Conservation (phyloP, 2,888 invertebrate genomes). For the Embidobia sp. region DNA sequence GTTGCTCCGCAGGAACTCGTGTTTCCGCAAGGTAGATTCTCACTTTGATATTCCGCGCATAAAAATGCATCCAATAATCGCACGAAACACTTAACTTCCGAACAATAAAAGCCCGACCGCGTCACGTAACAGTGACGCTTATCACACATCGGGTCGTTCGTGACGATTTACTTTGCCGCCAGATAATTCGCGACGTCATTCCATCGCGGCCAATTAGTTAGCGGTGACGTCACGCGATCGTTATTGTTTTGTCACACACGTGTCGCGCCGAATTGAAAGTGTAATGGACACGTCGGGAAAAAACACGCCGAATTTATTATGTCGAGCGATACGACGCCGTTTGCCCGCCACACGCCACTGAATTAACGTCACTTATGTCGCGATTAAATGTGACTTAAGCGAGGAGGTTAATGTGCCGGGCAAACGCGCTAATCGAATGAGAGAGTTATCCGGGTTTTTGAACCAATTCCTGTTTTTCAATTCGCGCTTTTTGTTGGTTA, state of each 20-base stretch:
- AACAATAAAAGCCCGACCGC: constrained; percentile 25
- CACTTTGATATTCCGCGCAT: constrained; percentile 11
- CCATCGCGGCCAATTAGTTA: constrained; percentile 27
- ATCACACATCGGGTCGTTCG: constrained; percentile 30
- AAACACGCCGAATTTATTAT: constrained; percentile 28
- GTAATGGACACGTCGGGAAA: constrained; percentile 17
- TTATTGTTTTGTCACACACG: constrained; percentile 19
- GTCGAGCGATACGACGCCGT: constrained; percentile 6
- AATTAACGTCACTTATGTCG: constrained; percentile 24
- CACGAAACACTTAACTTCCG: constrained; percentile 28
- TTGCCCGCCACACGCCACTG: background rate
- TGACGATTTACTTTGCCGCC: constrained; percentile 41
- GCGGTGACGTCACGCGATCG: constrained; percentile 36
- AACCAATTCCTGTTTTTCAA: too few species aligned
- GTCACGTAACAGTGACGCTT: constrained; percentile 32
- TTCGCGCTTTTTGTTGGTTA: too few species aligned
- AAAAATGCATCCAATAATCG: constrained; percentile 28
- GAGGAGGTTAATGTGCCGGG: constrained; percentile 6
- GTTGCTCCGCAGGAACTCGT: too few species aligned
- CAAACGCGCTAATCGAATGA: constrained; percentile 14
- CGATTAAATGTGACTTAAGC: constrained; percentile 21
- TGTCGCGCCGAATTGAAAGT: constrained; percentile 25
- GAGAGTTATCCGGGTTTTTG: too few species aligned
- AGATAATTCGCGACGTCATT: constrained; percentile 38
- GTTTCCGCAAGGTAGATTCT: background rate